These are phyloP conservation scores for Polypterus bichir DNA, from an alignment of 2,113 vertebrate genomes.

Conservation along the genomic window DNA sequence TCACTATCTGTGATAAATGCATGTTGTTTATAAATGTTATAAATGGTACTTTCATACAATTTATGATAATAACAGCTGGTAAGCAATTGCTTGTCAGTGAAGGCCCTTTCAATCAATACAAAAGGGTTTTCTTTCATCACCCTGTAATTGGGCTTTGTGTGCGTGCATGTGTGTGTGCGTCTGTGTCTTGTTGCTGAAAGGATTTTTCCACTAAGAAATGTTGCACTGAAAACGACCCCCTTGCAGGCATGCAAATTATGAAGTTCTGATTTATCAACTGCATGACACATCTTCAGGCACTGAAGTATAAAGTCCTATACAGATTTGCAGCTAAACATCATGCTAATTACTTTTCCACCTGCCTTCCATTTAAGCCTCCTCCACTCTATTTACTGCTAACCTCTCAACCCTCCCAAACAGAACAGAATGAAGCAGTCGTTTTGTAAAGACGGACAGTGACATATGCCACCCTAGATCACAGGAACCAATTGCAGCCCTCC, in stretches of 20 bases:
- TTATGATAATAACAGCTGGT: background rate
- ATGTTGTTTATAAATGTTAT: too few species aligned
- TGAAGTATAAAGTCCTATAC: background rate
- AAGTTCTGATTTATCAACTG: background rate
- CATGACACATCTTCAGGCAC: background rate
- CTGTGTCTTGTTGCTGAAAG: background rate
- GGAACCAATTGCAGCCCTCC: conserved; percentile 7
- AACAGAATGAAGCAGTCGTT: conserved; percentile 9
- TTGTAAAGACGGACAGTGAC: conserved; percentile 11
- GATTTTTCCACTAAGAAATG: too few species aligned
- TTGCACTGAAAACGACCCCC: too few species aligned
- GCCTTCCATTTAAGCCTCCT: background rate
- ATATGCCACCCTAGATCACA: conserved; percentile 11
- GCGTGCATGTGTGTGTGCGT: background rate
- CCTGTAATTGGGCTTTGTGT: background rate
- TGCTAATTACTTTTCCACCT: conserved; percentile 15
- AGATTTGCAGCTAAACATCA: conserved; percentile 2
- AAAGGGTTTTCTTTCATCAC: background rate
- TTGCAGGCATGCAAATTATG: background rate
- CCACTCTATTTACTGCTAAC: conserved; percentile 2
- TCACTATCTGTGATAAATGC: too few species aligned
- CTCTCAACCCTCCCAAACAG: background rate
- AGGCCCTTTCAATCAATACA: background rate
- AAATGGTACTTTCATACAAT: background rate
- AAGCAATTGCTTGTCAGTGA: background rate